Percentiles rank a stretch among this genome's conserved stretches.
Evolutionary conservation across 2,888 invertebrate species (phyloP).

Genomic region (Synergus japonicus): DNA sequence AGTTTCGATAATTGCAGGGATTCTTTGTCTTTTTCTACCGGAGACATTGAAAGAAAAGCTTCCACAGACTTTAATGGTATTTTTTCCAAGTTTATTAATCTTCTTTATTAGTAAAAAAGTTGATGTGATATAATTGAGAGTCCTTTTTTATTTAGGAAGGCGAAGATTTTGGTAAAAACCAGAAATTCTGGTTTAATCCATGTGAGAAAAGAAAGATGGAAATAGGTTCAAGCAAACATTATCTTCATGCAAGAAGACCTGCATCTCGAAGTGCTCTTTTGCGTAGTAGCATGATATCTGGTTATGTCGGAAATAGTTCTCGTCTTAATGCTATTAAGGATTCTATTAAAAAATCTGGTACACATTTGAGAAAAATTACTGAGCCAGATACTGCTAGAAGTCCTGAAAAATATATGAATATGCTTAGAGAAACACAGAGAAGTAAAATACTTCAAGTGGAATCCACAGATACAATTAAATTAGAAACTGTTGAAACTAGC

Average conservation of each 20-base stretch:
- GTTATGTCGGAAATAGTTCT: constrained; percentile 77
- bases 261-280: constrained; percentile 81
- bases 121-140: no score
- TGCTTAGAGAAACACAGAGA: constrained; percentile 23
- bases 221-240: constrained; percentile 47
- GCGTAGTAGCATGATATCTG: constrained; percentile 78
- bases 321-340: constrained; percentile 46
- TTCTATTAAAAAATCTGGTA: constrained; percentile 25
- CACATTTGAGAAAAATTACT: neutral
- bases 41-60: constrained; percentile 90
- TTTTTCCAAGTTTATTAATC: constrained; percentile 34
- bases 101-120: no score
- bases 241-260: constrained; percentile 78
- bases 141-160: constrained; percentile 80
- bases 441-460: neutral
- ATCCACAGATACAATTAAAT: neutral
- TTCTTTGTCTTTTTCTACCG: constrained; percentile 86
- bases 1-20: constrained; percentile 84
- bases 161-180: constrained; percentile 88
- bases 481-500: neutral
- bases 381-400: constrained; percentile 4
- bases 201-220: constrained; percentile 78
- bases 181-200: constrained; percentile 87
- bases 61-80: constrained; percentile 84
- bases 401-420: constrained; percentile 39